These are phyloP conservation scores for Limnephilus auricula DNA, from an alignment of 2,888 invertebrate genomes.

Conservation along the genomic window DNA sequence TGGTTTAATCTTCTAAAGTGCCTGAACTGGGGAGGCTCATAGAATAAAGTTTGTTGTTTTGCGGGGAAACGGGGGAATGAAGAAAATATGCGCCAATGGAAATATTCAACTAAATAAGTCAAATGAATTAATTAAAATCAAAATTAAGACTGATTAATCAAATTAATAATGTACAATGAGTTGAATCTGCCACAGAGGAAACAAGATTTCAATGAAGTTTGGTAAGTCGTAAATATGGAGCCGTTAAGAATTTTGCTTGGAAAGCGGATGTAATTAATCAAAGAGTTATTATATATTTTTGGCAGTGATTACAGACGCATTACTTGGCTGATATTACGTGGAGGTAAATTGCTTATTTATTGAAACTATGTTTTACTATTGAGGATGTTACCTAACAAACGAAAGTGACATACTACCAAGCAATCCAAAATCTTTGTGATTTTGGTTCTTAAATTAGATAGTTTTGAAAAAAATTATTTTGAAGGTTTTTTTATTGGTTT, in stretches of 20 bases:
- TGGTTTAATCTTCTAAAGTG: conserved; percentile 59
- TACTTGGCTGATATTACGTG: not conserved
- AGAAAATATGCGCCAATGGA: not conserved
- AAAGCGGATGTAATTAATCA: not conserved
- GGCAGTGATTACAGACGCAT: not conserved
- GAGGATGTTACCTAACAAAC: too few relatives aligned
- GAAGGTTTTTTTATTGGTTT: too few relatives aligned
- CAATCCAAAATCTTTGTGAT: too few relatives aligned
- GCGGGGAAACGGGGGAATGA: not conserved
- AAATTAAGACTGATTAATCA: conserved; percentile 12
- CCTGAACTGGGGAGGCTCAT: conserved; percentile 44
- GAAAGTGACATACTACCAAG: too few relatives aligned
- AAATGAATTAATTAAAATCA: conserved; percentile 12
- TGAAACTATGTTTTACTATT: not conserved
- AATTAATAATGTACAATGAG: conserved; percentile 5
- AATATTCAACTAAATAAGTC: not conserved
- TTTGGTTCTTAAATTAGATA: too few relatives aligned
- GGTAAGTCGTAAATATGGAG: not conserved
- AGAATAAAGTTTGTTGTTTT: conserved; percentile 47
- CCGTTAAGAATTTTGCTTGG: not conserved
- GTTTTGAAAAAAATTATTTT: too few relatives aligned
- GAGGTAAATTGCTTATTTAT: not conserved
- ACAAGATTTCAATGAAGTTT: not conserved
- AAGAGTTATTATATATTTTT: not conserved
- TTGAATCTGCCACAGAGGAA: not conserved